phyloP scores from a whole-genome alignment of 2,888 invertebrate species.

The Lasioglossum marginatum region DNA sequence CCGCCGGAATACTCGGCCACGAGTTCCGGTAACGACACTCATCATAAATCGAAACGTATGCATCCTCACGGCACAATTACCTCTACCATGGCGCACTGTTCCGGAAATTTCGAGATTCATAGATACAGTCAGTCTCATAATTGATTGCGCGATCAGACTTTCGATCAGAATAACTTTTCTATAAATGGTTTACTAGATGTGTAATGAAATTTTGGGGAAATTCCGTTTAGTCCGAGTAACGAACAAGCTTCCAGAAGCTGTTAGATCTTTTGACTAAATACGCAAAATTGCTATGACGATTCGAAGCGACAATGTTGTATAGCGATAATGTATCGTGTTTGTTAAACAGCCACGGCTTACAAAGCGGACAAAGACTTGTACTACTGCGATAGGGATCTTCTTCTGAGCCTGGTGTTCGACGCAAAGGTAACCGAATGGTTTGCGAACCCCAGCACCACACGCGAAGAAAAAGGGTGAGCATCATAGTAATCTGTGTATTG shows the following conservation, averaged over 20 bases:
- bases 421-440: constrained; percentile 95
- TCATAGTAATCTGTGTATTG: constrained; percentile 23
- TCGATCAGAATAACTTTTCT: background rate
- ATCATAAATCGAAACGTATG: constrained; percentile 66
- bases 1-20: constrained; percentile 88
- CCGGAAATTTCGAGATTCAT: background rate
- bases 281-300: background rate
- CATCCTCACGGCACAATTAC: background rate
- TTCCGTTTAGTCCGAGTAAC: no score
- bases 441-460: constrained; percentile 90
- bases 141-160: no score
- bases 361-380: constrained; percentile 80
- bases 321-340: background rate
- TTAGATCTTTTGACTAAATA: background rate
- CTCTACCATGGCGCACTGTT: background rate
- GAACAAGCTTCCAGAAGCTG: no score
- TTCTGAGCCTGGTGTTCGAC: constrained; percentile 94
- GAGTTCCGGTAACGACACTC: constrained; percentile 72
- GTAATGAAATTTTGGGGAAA: no score
- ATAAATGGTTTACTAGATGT: background rate
- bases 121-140: no score
- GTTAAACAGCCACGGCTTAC: constrained; percentile 55
- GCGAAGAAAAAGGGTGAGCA: constrained; percentile 90
- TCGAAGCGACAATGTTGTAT: background rate
- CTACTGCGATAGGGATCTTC: constrained; percentile 92